Percentiles rank a stretch among this genome's conserved stretches.
These are phyloP conservation scores for Loris lydekkerianus DNA, from an alignment of 2,797 vertebrate species.

Conservation along the genomic window DNA sequence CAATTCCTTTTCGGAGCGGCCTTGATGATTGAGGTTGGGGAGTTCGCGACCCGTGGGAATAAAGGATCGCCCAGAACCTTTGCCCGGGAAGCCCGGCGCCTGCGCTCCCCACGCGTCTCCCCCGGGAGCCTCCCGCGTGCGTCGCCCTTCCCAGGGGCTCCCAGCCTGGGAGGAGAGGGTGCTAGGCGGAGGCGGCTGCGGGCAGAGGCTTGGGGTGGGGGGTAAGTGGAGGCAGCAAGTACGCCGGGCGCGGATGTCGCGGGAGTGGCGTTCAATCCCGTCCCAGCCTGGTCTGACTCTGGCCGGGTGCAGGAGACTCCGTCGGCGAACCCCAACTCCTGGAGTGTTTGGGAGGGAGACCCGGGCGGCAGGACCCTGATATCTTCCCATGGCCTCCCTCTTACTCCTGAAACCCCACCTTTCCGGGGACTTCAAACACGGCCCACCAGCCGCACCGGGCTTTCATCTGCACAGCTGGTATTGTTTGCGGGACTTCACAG, in stretches of 20 bases:
- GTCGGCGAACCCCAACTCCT: too few species aligned
- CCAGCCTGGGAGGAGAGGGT: too few species aligned
- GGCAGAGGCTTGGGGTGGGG: background rate
- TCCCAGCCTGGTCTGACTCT: background rate
- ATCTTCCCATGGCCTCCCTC: background rate
- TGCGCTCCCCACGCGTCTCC: background rate
- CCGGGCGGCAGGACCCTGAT: background rate
- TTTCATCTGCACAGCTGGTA: constrained; percentile 79
- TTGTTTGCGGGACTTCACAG: constrained; percentile 84
- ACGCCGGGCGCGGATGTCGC: fast-evolving
- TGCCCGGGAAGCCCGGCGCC: background rate
- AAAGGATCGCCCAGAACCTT: background rate
- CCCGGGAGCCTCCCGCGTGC: background rate
- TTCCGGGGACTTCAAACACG: constrained; percentile 68
- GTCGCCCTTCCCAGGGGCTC: background rate
- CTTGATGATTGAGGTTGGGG: constrained; percentile 68
- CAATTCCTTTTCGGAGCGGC: background rate
- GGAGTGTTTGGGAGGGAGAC: background rate
- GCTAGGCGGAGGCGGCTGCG: background rate
- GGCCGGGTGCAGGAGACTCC: background rate
- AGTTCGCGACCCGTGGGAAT: constrained; percentile 30
- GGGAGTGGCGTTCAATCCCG: background rate
- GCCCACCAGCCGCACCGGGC: constrained; percentile 8
- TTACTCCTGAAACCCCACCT: constrained; percentile 64
- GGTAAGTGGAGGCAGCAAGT: too few species aligned